Percentiles rank a stretch among this genome's conserved stretches.
Evolutionary conservation across 30 jellyfish, hydroid and myxozoan genomes (phyloP).

Genomic region (Pelagia noctiluca): DNA sequence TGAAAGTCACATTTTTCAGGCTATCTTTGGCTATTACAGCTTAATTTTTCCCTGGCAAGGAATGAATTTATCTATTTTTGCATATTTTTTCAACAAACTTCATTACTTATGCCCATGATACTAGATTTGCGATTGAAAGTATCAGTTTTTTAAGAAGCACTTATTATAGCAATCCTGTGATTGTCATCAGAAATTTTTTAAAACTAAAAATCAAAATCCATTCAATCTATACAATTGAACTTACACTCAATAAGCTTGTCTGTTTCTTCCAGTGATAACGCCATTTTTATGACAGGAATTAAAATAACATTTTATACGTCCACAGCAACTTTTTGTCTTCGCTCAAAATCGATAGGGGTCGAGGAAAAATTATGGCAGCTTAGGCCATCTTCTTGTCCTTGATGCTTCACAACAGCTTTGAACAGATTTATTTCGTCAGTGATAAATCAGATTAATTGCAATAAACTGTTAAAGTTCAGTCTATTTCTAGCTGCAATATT

Average conservation of each 20-base stretch:
- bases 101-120: no score
- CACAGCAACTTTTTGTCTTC: not conserved
- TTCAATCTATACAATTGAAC: not conserved
- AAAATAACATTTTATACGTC: not conserved
- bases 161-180: not conserved
- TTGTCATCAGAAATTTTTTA: not conserved
- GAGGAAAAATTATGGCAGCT: not conserved
- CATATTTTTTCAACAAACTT: no score
- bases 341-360: not conserved
- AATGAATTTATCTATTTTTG: no score
- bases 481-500: no score
- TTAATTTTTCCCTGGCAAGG: no score
- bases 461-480: no score
- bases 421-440: not conserved
- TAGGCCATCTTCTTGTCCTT: not conserved
- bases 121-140: no score
- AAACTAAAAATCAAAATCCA: not conserved
- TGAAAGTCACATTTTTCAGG: no score
- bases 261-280: constrained; percentile 74
- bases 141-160: no score
- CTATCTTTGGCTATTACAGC: no score
- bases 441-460: no score
- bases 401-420: not conserved
- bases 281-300: constrained; percentile 34
- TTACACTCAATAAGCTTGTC: constrained; percentile 69